Base-by-base conservation (phyloP, 2,888 invertebrate genomes). In the Trachelus troglodyta region DNA sequence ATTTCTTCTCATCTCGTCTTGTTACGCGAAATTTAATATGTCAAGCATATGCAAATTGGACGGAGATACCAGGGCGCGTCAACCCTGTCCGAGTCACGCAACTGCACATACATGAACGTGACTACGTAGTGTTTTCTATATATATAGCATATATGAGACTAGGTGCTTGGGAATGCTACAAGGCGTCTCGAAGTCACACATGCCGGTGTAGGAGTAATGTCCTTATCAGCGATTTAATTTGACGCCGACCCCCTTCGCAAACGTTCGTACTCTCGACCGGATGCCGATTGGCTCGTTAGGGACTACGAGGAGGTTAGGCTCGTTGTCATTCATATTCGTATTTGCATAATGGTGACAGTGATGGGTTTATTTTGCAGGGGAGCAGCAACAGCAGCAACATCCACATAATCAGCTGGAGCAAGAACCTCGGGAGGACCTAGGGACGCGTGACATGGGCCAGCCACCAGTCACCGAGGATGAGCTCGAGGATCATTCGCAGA, bases 281-380 rank as follows among this genome's bases (percentile, higher is more conserved):
- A 56, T 56, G 56, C 23, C 23, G 56, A 56, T 56, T 56, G 56
- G 56, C 56, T 23, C 56, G 56, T 56, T 56, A 56, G 56, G 56
- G 56, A 56, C 56, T 9, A 0, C 56, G 23, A 23, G 15, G 56
- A 56, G 15, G 56, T 23, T 56, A 56, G 56, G 6, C 56, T 56
- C 76, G 76, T 78, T 80, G 78, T 34, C 76, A n/a, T 68, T 56
- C 74, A 73, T 75, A 78, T 76, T 69, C 23, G 12, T 76, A 82
- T 83, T 81, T 80, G 81, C 80, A 83, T 80, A 82, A 83, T 81
- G 83, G 77, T 79, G 76, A 81, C 79, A 80, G 76, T 78, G 78
- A 81, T 75, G 80, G 35, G 75, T 76, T 81, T 81, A 80, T 82
- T 76, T 81, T 78, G 12, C 82, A 85, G 86, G 83, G 71, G 83